A percentile compares a stretch with the other conserved stretches of the same genome.
Evolutionary conservation across 2,113 vertebrate genomes (phyloP).

Genomic region (Felis chaus): DNA sequence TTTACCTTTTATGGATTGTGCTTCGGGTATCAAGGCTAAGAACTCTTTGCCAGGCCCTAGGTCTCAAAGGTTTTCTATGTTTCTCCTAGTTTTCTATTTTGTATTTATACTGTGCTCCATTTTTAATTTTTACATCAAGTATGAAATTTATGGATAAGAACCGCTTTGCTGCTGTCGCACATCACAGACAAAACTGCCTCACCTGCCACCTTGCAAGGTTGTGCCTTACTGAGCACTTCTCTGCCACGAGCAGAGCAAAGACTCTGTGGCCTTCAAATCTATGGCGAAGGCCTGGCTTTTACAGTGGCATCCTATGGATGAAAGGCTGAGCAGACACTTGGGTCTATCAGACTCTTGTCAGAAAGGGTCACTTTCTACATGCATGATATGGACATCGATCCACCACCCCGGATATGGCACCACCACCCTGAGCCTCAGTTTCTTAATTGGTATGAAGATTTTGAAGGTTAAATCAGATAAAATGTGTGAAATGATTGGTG

Average conservation of each 20-base stretch:
- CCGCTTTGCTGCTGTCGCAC: not conserved
- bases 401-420: too few species aligned
- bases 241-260: not conserved
- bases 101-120: not conserved
- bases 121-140: not conserved
- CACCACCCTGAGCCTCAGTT: not conserved
- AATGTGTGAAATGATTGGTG: not conserved
- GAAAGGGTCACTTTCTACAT: not conserved
- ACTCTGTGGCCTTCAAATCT: not conserved
- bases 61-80: not conserved
- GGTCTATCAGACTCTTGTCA: not conserved
- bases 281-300: not conserved
- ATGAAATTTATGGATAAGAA: not conserved
- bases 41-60: not conserved
- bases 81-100: not conserved
- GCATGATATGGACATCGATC: not conserved
- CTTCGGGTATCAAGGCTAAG: not conserved
- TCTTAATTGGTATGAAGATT: not conserved
- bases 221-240: not conserved
- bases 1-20: not conserved
- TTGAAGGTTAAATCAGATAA: slow-evolving; percentile 37
- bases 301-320: fast-evolving
- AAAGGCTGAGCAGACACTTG: not conserved
- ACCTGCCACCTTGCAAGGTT: not conserved
- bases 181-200: not conserved